A percentile compares a stretch with the other conserved stretches of the same genome.
Conservation (phyloP, 2,113 vertebrate species). For the Gopherus evgoodei region DNA sequence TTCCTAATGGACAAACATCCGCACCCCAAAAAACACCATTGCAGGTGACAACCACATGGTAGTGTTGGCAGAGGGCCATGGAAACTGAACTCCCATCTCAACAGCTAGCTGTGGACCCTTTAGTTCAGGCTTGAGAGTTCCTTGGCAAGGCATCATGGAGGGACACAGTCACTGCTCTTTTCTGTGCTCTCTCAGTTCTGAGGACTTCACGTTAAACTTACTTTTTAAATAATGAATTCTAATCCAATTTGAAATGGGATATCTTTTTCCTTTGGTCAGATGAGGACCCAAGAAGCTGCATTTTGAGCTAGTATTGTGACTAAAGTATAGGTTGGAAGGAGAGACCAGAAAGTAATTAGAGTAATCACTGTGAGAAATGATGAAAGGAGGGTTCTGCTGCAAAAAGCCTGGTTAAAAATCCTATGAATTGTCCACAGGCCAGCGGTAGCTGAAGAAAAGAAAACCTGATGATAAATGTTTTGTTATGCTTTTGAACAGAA, state of each 20-base stretch:
- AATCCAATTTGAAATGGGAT: fast-evolving
- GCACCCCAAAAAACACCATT: background rate
- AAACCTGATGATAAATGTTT: fast-evolving
- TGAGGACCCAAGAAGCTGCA: background rate
- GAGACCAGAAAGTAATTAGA: background rate
- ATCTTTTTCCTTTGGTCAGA: background rate
- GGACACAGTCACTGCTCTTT: background rate
- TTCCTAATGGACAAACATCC: background rate
- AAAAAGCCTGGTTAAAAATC: background rate
- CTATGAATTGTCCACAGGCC: background rate
- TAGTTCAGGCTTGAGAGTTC: background rate
- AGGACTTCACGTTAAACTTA: background rate
- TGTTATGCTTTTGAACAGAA: background rate
- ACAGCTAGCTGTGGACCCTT: background rate
- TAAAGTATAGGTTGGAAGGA: background rate
- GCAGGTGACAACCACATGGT: no score
- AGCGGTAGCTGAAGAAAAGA: background rate
- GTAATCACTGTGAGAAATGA: background rate
- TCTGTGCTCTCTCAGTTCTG: background rate
- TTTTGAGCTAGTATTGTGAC: background rate
- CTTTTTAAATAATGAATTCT: background rate
- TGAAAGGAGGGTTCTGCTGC: background rate
- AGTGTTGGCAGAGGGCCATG: background rate
- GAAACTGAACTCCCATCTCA: background rate
- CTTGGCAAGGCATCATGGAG: fast-evolving